Conservation (phyloP, 2,888 invertebrate species). For the Drosophila colorata region DNA sequence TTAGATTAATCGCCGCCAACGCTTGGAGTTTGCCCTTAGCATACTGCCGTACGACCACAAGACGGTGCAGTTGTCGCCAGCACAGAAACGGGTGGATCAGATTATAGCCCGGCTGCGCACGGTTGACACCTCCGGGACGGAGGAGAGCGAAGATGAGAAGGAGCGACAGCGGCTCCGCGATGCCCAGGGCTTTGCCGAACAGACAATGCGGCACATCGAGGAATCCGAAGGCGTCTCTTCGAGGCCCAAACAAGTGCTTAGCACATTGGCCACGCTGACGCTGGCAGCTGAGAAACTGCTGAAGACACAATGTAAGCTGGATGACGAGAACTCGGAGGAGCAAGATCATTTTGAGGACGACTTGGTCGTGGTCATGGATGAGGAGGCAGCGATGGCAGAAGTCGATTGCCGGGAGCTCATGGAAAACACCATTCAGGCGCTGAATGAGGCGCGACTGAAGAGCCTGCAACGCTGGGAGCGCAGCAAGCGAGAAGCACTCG, state of each 20-base stretch:
- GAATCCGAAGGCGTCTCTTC: slow-evolving; percentile 20
- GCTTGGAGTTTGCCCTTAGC: slow-evolving; percentile 63
- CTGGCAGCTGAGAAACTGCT: slow-evolving; percentile 63
- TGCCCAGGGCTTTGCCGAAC: slow-evolving; percentile 60
- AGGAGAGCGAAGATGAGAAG: slow-evolving; percentile 47
- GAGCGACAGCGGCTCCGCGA: slow-evolving; percentile 14
- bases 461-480: slow-evolving; percentile 63
- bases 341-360: background rate
- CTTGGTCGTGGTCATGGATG: slow-evolving; percentile 27
- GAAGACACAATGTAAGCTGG: slow-evolving; percentile 13
- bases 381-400: slow-evolving; percentile 18
- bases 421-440: slow-evolving; percentile 42
- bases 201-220: slow-evolving; percentile 61
- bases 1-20: slow-evolving; percentile 63
- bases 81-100: slow-evolving; percentile 54
- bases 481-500: slow-evolving; percentile 60
- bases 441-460: slow-evolving; percentile 53
- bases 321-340: slow-evolving; percentile 4
- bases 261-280: slow-evolving; percentile 53
- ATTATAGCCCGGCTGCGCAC: slow-evolving; percentile 55
- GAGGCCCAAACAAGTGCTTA: slow-evolving; percentile 27
- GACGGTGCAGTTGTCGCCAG: slow-evolving; percentile 33
- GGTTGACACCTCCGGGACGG: slow-evolving; percentile 33
- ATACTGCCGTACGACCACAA: slow-evolving; percentile 54
- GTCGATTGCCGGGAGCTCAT: slow-evolving; percentile 38